phyloP scores from a whole-genome alignment of 1,140 invertebrate species.

The Drosophila prosaltans region DNA sequence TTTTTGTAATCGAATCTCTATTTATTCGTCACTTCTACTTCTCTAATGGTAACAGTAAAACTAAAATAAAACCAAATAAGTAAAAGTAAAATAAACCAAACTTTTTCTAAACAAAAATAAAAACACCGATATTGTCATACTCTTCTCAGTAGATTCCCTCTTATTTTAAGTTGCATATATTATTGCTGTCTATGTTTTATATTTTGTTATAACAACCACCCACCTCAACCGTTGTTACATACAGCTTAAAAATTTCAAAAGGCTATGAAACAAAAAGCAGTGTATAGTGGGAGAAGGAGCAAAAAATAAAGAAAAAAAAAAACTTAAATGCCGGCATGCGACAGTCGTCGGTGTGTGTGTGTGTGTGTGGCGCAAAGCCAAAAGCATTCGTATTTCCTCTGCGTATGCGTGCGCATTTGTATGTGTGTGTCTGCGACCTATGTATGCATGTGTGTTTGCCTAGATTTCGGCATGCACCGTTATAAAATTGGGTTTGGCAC shows the following conservation, averaged over 20 bases:
- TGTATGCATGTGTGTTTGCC: not conserved
- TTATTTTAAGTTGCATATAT: no score
- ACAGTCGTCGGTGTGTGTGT: not conserved
- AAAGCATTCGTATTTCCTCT: not conserved
- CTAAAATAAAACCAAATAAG: not conserved
- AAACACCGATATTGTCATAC: not conserved
- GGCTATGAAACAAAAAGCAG: not conserved
- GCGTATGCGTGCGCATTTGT: not conserved
- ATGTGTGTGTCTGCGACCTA: not conserved
- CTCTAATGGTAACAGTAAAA: not conserved
- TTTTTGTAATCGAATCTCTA: not conserved
- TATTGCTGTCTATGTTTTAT: no score
- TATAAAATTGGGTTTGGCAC: constrained; percentile 18
- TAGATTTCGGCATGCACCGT: constrained; percentile 14
- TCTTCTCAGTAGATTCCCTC: no score
- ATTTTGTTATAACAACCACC: no score
- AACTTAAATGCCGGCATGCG: not conserved
- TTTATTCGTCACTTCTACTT: not conserved
- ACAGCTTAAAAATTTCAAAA: not conserved
- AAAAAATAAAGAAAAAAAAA: not conserved
- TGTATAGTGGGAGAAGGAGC: not conserved
- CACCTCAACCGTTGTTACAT: not conserved
- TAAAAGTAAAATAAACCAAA: not conserved
- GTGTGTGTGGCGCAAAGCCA: constrained; percentile 6
- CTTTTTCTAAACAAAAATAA: not conserved